phyloP scores from a whole-genome alignment of 1,140 invertebrate genomes.

The Leptinotarsa undecemlineata region DNA sequence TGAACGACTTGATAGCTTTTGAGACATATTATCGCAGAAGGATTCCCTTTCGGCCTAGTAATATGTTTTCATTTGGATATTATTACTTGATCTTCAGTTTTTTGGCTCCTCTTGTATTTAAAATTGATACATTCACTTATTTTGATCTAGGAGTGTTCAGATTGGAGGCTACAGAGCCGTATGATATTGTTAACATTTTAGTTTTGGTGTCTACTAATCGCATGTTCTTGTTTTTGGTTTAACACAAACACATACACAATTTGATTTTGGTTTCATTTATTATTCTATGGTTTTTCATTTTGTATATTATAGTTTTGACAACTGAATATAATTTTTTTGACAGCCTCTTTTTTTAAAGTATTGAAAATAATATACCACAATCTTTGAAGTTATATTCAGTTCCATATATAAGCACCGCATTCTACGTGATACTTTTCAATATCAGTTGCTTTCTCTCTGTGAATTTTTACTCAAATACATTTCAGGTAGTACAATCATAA shows the following conservation, averaged over 20 bases:
- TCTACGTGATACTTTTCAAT: not conserved
- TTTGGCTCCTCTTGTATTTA: no score
- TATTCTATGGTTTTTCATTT: slow-evolving; percentile 22
- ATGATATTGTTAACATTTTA: slow-evolving; percentile 20
- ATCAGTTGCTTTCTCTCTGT: not conserved
- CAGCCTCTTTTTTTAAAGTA: slow-evolving; percentile 17
- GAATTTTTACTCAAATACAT: no score
- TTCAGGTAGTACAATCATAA: no score
- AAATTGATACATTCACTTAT: not conserved
- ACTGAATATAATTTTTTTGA: slow-evolving; percentile 16
- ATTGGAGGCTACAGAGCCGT: not conserved
- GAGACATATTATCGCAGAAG: no score
- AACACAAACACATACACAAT: slow-evolving; percentile 32
- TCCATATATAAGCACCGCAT: slow-evolving; percentile 8
- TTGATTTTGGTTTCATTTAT: slow-evolving; percentile 26
- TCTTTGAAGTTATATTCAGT: not conserved
- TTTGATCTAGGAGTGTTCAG: not conserved
- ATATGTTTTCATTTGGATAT: no score
- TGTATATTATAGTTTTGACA: slow-evolving; percentile 24
- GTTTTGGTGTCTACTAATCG: slow-evolving; percentile 27
- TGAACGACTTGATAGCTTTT: not conserved
- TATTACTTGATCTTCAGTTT: no score
- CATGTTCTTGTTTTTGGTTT: slow-evolving; percentile 36
- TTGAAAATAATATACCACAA: slow-evolving; percentile 2
- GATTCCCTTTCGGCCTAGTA: no score